Evolutionary conservation across 2,797 vertebrate species (phyloP).

Genomic region (Phyllotis vaccarum): DNA sequence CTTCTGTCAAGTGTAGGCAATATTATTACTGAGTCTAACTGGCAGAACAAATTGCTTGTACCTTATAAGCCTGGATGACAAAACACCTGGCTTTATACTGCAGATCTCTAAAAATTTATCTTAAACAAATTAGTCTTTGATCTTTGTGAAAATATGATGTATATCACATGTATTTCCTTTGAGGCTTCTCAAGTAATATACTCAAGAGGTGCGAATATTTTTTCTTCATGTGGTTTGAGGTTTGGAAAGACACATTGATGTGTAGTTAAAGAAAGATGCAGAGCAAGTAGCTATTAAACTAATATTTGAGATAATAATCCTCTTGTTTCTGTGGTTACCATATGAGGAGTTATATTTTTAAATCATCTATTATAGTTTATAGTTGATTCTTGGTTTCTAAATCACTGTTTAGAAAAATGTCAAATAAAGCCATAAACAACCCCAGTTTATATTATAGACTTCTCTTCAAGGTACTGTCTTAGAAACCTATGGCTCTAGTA

Average conservation of each 20-base stretch:
- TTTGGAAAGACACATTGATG: background rate
- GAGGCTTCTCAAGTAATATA: background rate
- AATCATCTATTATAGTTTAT: background rate
- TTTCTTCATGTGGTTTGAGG: constrained; percentile 2
- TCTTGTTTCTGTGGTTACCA: background rate
- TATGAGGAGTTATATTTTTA: background rate
- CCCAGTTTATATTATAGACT: background rate
- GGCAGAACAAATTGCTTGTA: background rate
- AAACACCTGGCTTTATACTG: background rate
- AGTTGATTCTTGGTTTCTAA: constrained; percentile 3
- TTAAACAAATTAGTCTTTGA: background rate
- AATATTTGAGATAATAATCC: background rate
- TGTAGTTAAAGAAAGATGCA: background rate
- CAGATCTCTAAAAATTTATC: constrained; percentile 11
- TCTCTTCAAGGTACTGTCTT: background rate
- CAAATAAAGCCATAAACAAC: background rate
- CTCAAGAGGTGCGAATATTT: background rate
- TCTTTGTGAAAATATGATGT: background rate
- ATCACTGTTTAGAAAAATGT: background rate
- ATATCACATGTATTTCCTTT: background rate
- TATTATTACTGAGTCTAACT: background rate
- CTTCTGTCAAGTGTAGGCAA: background rate
- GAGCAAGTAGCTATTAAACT: background rate
- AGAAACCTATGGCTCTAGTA: background rate
- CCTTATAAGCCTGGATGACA: background rate